Conservation (phyloP, 2,113 vertebrate species). For the Perognathus longimembris region DNA sequence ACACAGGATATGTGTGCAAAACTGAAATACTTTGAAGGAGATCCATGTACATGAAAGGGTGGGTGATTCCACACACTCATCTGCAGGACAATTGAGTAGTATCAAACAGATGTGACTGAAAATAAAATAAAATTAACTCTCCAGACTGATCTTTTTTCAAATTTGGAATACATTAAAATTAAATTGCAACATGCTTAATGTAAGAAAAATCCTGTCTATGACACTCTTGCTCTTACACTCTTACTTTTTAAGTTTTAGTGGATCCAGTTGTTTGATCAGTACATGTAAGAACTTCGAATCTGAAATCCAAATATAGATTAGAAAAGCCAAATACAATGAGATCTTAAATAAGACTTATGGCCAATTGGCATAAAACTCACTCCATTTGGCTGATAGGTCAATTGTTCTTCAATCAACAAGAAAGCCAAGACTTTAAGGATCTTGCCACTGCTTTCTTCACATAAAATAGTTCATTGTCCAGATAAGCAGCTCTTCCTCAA, state of each 20-base stretch:
- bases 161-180: constrained; percentile 50
- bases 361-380: background rate
- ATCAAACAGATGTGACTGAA: background rate
- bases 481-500: background rate
- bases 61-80: background rate
- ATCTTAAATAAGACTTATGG: background rate
- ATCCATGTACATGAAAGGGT: background rate
- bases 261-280: background rate
- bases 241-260: constrained; percentile 14
- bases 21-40: background rate
- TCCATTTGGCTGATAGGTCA: background rate
- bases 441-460: background rate
- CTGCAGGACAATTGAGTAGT: background rate
- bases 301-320: constrained; percentile 31
- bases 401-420: background rate
- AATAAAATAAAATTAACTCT: background rate
- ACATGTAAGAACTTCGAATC: background rate
- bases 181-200: background rate
- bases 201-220: background rate
- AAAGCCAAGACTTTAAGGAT: constrained; percentile 20
- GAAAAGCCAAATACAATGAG: background rate
- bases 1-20: background rate
- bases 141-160: constrained; percentile 38
- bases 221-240: background rate
- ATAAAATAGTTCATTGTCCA: constrained; percentile 4